Evolutionary conservation across 2,797 vertebrate genomes (phyloP).

Genomic region (Podarcis siculus): DNA sequence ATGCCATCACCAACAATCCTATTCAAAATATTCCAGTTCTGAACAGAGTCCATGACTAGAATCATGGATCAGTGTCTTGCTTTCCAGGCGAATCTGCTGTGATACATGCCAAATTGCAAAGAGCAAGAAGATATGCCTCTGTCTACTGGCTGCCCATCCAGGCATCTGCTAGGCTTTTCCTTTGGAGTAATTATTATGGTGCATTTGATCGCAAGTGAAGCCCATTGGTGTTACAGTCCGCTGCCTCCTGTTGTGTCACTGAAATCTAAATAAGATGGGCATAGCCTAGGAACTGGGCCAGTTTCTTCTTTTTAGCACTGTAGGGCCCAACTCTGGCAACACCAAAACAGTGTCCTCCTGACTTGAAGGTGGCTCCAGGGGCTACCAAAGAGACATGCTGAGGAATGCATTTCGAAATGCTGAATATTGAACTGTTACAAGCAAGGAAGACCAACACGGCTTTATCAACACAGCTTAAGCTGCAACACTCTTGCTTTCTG

Average conservation of each 20-base stretch:
- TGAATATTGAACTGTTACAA: not conserved
- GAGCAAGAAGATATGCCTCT: constrained; percentile 4
- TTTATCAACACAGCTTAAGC: not conserved
- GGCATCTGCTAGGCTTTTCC: constrained; percentile 46
- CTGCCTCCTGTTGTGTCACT: not conserved
- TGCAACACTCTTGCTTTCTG: not conserved
- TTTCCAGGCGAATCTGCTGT: constrained; percentile 42
- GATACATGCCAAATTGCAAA: constrained; percentile 26
- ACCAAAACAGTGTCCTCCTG: constrained; percentile 35
- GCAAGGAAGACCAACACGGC: not conserved
- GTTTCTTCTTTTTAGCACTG: constrained; percentile 39
- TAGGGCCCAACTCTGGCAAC: constrained; percentile 29
- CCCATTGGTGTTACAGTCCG: not conserved
- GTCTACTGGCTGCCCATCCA: constrained; percentile 27
- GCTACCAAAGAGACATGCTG: not conserved
- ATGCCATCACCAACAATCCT: not conserved
- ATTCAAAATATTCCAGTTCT: constrained; percentile 38
- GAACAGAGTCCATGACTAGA: constrained; percentile 14
- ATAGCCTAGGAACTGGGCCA: constrained; percentile 43
- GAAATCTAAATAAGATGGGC: constrained; percentile 33
- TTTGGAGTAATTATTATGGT: accelerated
- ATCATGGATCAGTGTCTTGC: constrained; percentile 40
- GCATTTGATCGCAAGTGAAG: constrained; percentile 30
- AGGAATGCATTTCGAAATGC: not conserved
- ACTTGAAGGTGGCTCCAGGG: constrained; percentile 26